Conservation (phyloP, 2,797 vertebrate species). For the Melanotaenia parkinsoni region DNA sequence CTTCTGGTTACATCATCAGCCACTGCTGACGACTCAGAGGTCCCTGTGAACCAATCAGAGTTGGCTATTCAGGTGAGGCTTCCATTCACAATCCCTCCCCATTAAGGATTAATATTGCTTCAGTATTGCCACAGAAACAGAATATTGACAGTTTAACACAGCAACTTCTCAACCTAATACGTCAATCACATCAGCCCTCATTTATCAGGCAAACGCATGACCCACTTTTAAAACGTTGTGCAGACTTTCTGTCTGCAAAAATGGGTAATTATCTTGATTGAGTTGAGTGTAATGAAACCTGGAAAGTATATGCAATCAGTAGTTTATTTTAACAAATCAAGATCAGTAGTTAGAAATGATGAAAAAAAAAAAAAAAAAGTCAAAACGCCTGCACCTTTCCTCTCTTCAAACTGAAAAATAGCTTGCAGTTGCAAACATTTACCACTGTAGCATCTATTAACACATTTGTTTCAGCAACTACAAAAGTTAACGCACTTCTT, state of each 20-base stretch:
- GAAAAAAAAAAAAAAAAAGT: constrained; percentile 26
- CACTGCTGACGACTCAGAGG: constrained; percentile 55
- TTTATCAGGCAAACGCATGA: constrained; percentile 68
- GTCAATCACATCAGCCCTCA: constrained; percentile 68
- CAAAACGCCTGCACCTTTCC: constrained; percentile 21
- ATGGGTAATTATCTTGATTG: constrained; percentile 8
- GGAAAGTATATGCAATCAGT: constrained; percentile 63
- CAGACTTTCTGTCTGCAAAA: constrained; percentile 6
- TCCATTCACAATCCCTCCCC: constrained; percentile 59
- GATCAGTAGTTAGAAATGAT: constrained; percentile 75
- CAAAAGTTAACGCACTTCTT: constrained; percentile 1
- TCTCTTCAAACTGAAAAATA: constrained; percentile 17
- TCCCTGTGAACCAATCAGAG: constrained; percentile 68
- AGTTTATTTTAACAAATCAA: constrained; percentile 67
- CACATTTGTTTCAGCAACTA: constrained; percentile 16
- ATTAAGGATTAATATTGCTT: constrained; percentile 85
- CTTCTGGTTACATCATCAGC: constrained; percentile 76
- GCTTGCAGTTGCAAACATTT: constrained; percentile 23
- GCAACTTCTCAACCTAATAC: constrained; percentile 65
- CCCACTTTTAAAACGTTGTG: constrained; percentile 43
- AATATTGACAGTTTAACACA: constrained; percentile 68
- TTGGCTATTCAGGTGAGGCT: constrained; percentile 67
- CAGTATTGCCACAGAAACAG: constrained; percentile 83
- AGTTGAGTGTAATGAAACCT: constrained; percentile 10
- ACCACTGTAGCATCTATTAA: constrained; percentile 19